Evolutionary conservation across 2,113 vertebrate species (phyloP).

Genomic region (Neofelis nebulosa): DNA sequence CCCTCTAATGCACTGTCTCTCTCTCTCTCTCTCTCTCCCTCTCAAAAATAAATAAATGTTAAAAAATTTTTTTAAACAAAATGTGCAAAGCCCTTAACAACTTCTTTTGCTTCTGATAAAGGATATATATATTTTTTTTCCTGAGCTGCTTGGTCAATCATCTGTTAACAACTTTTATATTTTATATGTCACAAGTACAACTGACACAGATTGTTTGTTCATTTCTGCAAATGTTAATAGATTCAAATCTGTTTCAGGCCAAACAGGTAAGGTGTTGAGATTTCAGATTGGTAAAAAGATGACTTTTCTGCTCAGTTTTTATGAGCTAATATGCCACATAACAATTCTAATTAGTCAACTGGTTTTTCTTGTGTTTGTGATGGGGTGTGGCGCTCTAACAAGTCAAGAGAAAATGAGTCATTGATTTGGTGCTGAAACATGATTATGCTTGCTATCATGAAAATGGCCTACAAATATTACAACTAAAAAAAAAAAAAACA

Average conservation of each 20-base stretch:
- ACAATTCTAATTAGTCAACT: constrained; percentile 56
- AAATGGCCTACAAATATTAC: constrained; percentile 42
- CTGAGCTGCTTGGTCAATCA: neutral
- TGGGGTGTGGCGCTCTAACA: constrained; percentile 71
- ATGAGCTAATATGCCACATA: neutral
- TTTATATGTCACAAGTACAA: neutral
- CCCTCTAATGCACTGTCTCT: no score
- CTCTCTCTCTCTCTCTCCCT: no score
- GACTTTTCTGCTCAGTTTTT: neutral
- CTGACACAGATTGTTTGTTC: neutral
- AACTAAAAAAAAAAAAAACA: neutral
- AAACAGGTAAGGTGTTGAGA: neutral
- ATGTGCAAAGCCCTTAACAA: neutral
- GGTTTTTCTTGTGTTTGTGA: constrained; percentile 44
- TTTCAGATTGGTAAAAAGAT: neutral
- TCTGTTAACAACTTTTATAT: neutral
- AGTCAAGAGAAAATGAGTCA: constrained; percentile 76
- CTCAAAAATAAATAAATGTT: no score
- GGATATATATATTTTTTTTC: neutral
- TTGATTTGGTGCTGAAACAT: constrained; percentile 71
- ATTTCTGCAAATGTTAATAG: constrained; percentile 12
- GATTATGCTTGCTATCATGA: constrained; percentile 72
- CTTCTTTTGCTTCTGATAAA: neutral
- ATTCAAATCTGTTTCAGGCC: neutral
- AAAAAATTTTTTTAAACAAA: neutral